These are phyloP conservation scores for Irena cyanogastra DNA, from an alignment of 2,113 vertebrate genomes.

Conservation along the genomic window DNA sequence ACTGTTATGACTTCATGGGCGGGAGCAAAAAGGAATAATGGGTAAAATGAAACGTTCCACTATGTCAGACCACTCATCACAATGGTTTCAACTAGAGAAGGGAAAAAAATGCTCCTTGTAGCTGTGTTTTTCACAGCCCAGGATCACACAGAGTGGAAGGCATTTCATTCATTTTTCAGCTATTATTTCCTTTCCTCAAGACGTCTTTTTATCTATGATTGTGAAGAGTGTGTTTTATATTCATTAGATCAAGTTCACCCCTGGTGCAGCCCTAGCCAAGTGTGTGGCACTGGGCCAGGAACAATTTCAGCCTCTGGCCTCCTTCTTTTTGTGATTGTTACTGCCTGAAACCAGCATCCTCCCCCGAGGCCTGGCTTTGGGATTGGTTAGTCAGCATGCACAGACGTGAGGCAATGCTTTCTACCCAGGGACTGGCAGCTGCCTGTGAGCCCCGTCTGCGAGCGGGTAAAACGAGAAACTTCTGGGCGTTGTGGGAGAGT, in stretches of 20 bases:
- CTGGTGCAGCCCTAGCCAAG: not conserved
- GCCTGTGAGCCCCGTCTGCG: not conserved
- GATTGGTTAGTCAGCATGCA: accelerated
- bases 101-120: not conserved
- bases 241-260: not conserved
- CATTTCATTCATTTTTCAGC: conserved; percentile 5
- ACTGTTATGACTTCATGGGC: not conserved
- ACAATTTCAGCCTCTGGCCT: not conserved
- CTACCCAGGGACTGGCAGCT: not conserved
- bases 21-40: not conserved
- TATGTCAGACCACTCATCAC: not conserved
- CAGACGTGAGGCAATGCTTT: not conserved
- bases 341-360: not conserved
- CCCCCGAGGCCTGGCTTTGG: not conserved
- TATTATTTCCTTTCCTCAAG: not conserved
- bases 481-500: not conserved
- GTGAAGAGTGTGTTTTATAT: not conserved
- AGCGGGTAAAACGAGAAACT: not conserved
- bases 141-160: not conserved
- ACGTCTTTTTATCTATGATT: not conserved
- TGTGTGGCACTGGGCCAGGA: not conserved
- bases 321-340: not conserved
- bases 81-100: not conserved
- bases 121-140: not conserved
- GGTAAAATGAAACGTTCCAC: not conserved